Evolutionary conservation across 2,888 invertebrate genomes (phyloP).

Genomic region (Atethmia centrago): DNA sequence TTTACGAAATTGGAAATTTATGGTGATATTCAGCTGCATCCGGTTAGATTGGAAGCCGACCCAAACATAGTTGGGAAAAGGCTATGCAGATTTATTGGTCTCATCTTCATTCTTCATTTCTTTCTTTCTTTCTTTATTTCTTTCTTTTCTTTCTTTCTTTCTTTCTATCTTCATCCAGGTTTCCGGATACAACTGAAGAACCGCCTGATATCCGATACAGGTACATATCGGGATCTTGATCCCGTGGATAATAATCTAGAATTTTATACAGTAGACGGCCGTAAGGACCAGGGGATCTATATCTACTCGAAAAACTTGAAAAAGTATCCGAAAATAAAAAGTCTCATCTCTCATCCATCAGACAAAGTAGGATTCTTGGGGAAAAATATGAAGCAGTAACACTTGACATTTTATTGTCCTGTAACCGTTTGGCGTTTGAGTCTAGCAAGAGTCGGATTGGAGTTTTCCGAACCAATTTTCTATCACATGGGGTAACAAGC

Average conservation of each 20-base stretch:
- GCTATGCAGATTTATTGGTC: no score
- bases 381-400: constrained; percentile 33
- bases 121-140: no score
- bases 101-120: no score
- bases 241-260: background rate
- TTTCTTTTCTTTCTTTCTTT: no score
- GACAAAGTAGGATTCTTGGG: constrained; percentile 21
- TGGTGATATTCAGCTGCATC: no score
- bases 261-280: background rate
- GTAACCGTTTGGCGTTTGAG: constrained; percentile 5
- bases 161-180: background rate
- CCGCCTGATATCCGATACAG: background rate
- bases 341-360: constrained; percentile 14
- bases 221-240: background rate
- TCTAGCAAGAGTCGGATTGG: constrained; percentile 45
- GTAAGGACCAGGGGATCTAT: background rate
- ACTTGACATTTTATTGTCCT: constrained; percentile 33
- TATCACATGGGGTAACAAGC: constrained; percentile 52
- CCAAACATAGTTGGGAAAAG: no score
- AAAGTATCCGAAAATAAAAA: constrained; percentile 4
- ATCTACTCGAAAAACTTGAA: background rate
- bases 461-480: constrained; percentile 60
- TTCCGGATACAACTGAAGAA: background rate
- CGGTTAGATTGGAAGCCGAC: no score
- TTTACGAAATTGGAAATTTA: background rate